Percentiles rank a stretch among this genome's conserved stretches.
These are phyloP conservation scores for Anhinga anhinga DNA, from an alignment of 2,113 vertebrate species.

Conservation along the genomic window DNA sequence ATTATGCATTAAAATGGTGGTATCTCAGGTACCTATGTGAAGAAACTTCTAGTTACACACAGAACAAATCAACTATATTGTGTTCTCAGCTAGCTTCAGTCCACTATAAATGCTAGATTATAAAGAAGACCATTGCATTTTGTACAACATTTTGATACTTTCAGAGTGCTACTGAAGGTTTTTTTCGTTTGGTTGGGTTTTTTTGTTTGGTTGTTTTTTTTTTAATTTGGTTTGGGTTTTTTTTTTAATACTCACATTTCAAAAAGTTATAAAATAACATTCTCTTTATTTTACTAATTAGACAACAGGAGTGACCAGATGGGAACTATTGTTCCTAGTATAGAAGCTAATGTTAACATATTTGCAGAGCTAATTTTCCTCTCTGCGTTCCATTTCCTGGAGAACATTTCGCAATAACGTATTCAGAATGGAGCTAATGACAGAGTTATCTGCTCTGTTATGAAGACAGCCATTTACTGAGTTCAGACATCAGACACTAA, in stretches of 20 bases:
- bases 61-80: not conserved
- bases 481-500: not conserved
- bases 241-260: not conserved
- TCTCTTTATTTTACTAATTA: not conserved
- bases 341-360: not conserved
- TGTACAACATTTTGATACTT: not conserved
- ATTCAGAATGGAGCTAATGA: not conserved
- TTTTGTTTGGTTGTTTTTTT: too few relatives aligned
- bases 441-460: not conserved
- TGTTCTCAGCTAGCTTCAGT: not conserved
- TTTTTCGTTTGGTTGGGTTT: not conserved
- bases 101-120: not conserved
- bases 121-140: not conserved
- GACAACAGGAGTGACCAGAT: not conserved
- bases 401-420: not conserved
- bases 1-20: not conserved
- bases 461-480: not conserved
- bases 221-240: not conserved
- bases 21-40: not conserved
- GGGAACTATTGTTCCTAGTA: not conserved
- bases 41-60: not conserved
- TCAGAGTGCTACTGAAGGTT: not conserved
- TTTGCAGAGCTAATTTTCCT: not conserved
- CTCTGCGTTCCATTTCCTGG: not conserved
- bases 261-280: not conserved